Evolutionary conservation across 2,888 invertebrate species (phyloP).

Genomic region (Cerastoderma edule): DNA sequence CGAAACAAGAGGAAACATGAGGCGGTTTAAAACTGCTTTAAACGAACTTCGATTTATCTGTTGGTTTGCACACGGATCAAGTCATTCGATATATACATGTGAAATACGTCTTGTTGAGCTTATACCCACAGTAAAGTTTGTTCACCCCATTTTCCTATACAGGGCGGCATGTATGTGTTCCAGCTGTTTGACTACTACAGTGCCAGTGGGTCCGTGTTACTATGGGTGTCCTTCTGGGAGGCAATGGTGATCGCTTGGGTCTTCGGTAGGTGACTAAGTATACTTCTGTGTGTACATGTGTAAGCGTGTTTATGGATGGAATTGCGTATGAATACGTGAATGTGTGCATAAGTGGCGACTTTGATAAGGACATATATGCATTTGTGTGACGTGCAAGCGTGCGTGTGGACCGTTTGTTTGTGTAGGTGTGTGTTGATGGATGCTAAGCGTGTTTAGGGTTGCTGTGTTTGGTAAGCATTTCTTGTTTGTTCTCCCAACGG

Average conservation of each 20-base stretch:
- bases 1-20: background rate
- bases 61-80: background rate
- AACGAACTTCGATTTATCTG: background rate
- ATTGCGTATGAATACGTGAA: background rate
- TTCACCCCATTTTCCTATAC: conserved; percentile 4
- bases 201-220: conserved; percentile 47
- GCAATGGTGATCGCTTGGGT: conserved; percentile 44
- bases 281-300: background rate
- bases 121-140: background rate
- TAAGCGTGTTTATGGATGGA: too few species aligned
- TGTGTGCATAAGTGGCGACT: background rate
- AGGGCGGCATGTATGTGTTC: conserved; percentile 58
- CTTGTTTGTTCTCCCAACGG: too few species aligned
- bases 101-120: background rate
- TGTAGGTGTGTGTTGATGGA: background rate
- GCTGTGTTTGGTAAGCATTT: too few species aligned
- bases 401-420: background rate
- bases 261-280: conserved; percentile 34
- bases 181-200: conserved; percentile 56
- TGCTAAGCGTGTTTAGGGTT: too few species aligned
- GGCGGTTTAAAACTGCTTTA: background rate
- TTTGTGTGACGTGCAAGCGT: background rate
- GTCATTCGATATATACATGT: background rate
- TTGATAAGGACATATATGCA: background rate
- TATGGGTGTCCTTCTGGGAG: conserved; percentile 55